Base-by-base conservation (phyloP, 2,113 vertebrate species). In the Cavia aperea region DNA sequence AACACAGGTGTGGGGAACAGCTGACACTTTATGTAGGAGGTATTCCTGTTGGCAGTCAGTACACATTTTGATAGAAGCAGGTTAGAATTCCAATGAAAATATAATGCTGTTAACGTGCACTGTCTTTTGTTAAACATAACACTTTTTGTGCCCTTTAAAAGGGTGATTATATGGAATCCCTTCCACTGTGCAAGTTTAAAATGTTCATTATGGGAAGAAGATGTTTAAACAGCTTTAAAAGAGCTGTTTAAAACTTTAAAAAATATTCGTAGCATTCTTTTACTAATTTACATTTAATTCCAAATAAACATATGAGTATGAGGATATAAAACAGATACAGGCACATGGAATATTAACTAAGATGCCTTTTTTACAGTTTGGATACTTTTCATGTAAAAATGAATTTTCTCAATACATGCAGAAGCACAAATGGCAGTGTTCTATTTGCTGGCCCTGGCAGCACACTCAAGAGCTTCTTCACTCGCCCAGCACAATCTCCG, bases 221-320 rank as follows among this genome's bases (percentile, higher is more conserved):
- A 56, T 36, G 39, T 85, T 93, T 82, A 84, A 92, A 79, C 58
- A 92, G 36, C 36, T 70, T 70, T 39, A 21, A 70, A 70, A 70
- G 60, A 93, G 26, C 19, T 87, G 60, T 78, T 75, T 43, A 58
- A 86, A 56, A 77, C 56, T 70, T 94, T 23, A 16, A 86, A 91
- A 94, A 68, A 63, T 82, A 91, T 73, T 92, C 90, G 60, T 82
- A 82, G 70, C 65, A 82, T 90, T 65, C 31, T 60, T 39, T 13
- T 9, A 46, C 62, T 94, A 79, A 88, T 92, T 88, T 87, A 46
- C 36, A 82, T 77, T 93, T 96, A 77, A 89, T 78, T 93, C 89
- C 92, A 89, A 93, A 86, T 90, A 95, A 95, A 95, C 63, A 92
- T 24, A 88, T 33, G 81, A 86, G 83, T 60, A 83, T 39, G 68